Evolutionary conservation across 2,888 invertebrate genomes (phyloP), one percentile per base, ranked within the genome.

Genomic region (Dynastes hyllus): DNA sequence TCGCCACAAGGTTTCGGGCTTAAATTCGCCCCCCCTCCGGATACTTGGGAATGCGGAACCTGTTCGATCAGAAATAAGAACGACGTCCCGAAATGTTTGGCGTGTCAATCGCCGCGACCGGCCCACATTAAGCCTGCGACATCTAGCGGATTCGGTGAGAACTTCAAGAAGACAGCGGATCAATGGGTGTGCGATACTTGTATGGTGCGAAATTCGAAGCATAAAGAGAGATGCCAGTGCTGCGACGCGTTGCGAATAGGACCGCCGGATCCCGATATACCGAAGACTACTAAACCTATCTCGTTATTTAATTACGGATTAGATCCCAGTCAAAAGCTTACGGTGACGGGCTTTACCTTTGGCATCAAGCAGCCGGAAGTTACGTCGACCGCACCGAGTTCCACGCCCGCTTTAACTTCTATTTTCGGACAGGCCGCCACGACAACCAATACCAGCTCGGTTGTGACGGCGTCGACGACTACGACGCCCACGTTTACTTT

Each of bases 181-280:
- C 85, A 89, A 77, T 94, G 93, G 93, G 91, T 91, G 80, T 94
- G 94, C 85, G 87, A 88, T 13, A 90, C 90, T 22, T 94, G 94
- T 85, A 90, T 92, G 90, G 90, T 93, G 0, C 89, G 89, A 77
- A 94, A 94, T 85, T 88, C 89, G 67, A 84, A 86, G 3, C 87
- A 87, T 22, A 88, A 87, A 29, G 84, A 81, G 5, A 90, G 90
- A 81, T 93, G 93, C 86, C 88, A 90, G 73, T 92, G 93, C 83
- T 93, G 94, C 85, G 91, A 91, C 81, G 90, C 91, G 76, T 85
- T 88, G 0, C 92, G 91, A 85, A 91, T 91, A 0, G 90, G 90
- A 76, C 53, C 75, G 65, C 37, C 73, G 1, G 81, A 81, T 32
- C 81, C 79, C 5, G 76, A 76, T 32, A 51, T 78, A 27, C 71